Conservation (phyloP, 2,888 invertebrate genomes). For the Gastracanthus pulcherrimus region DNA sequence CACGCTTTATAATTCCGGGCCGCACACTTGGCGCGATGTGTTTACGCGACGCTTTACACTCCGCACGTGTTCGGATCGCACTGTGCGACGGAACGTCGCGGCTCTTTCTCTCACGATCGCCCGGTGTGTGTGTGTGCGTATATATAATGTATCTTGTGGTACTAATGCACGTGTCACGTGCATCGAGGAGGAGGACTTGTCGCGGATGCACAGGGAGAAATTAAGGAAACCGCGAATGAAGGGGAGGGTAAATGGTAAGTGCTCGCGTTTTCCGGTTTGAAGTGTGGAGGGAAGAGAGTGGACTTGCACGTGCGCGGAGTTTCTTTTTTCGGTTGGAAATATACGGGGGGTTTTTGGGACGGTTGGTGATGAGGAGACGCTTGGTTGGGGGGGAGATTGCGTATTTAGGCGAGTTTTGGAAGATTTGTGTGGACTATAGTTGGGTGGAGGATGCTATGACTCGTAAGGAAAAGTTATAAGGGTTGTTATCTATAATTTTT, state of each 20-base stretch:
- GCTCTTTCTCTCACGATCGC: background rate
- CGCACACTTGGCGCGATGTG: background rate
- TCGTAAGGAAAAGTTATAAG: too few species aligned
- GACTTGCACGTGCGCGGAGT: too few species aligned
- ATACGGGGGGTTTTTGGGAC: too few species aligned
- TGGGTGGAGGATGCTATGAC: too few species aligned
- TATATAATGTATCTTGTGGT: too few species aligned
- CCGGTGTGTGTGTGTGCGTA: background rate
- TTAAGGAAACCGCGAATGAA: background rate
- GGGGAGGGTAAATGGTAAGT: background rate
- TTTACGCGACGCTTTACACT: slow-evolving; percentile 17
- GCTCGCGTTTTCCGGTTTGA: background rate
- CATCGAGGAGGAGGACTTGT: background rate
- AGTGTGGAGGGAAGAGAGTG: background rate
- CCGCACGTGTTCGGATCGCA: slow-evolving; percentile 43
- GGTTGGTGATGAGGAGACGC: too few species aligned
- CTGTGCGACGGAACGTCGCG: background rate
- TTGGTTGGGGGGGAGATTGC: too few species aligned
- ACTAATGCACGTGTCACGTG: slow-evolving; percentile 21
- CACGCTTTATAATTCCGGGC: background rate
- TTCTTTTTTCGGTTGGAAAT: too few species aligned
- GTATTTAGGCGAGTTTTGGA: too few species aligned
- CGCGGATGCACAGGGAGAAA: too few species aligned
- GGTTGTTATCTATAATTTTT: too few species aligned
- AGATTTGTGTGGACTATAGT: too few species aligned